Base-by-base conservation (phyloP, 2,888 invertebrate genomes). In the Prosapia bicincta region DNA sequence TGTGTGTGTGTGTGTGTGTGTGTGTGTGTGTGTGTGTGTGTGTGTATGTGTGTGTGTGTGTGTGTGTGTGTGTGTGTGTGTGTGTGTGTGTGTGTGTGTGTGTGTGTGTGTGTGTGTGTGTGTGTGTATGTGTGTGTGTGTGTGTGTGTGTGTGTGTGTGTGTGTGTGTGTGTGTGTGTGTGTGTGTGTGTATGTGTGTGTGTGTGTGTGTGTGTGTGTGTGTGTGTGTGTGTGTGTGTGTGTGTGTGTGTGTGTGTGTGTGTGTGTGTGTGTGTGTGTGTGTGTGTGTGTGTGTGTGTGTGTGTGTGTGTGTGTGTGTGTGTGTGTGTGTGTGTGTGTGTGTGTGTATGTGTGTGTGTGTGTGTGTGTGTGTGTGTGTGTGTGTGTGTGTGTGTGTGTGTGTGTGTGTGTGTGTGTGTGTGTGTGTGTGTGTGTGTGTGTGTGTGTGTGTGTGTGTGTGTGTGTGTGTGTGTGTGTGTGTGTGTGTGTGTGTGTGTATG, bases 61-160 rank as follows among this genome's bases (percentile, higher is more conserved):
- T 72, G 72, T 66, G 72, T 72, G 72, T 66, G 72, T 72, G 72
- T 72, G 72, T 66, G 72, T 72, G 72, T 72, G 72, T 72, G 72
- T 66, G 72, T 67, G 72, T 71, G 71, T 71, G 71, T 71, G 71
- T 71, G 71, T 66, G 72, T 66, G 72, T 66, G 38, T 72, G 72
- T 72, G 72, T 38, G 72, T 66, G 66, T 72, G 72, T 78, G 79
- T 76, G 79, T 78, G 80, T 77, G 79, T 76, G 79, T 79, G 77
- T 79, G 79, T 78, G 78, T 78, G 78, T 78, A 77, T 74, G 79
- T 79, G 79, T 78, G 79, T 77, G 79, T 78, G 84, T 86, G 0
- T 87, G 85, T 81, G 87, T 87, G 0, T 87, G 78, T 87, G 84
- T 83, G 85, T 87, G 82, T 85, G 70, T 84, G 79, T 76, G 79